Percentiles rank a stretch among this genome's conserved stretches.
Evolutionary conservation across 2,113 vertebrate species (phyloP).

Genomic region (Nycticorax nycticorax): DNA sequence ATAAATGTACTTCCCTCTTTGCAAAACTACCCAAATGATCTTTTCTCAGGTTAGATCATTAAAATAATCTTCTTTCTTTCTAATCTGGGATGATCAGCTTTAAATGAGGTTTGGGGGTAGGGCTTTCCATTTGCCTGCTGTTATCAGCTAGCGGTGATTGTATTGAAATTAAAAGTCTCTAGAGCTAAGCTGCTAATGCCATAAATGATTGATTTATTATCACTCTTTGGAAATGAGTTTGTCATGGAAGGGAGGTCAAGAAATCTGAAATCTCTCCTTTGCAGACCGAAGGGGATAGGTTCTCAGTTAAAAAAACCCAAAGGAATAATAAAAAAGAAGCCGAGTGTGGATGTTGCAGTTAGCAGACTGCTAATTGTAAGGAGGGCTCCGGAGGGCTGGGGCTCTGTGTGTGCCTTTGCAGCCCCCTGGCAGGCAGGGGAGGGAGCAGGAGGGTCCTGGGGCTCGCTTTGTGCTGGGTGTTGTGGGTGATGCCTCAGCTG

Average conservation of each 20-base stretch:
- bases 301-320: neutral
- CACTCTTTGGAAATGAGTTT: neutral
- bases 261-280: neutral
- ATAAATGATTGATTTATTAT: neutral
- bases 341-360: neutral
- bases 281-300: neutral
- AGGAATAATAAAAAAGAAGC: neutral
- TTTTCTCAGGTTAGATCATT: slow-evolving; percentile 43
- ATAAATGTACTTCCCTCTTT: neutral
- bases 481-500: accelerated
- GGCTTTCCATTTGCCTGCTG: slow-evolving; percentile 2
- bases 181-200: neutral
- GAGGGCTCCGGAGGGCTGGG: neutral
- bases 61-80: slow-evolving; percentile 42
- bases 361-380: neutral
- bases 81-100: slow-evolving; percentile 26
- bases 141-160: neutral
- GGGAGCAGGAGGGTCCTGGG: neutral
- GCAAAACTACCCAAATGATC: slow-evolving; percentile 3
- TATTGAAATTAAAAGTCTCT: neutral
- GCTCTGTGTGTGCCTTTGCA: neutral
- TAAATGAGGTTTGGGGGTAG: slow-evolving; percentile 8
- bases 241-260: neutral
- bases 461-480: accelerated
- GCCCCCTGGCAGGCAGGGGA: no score